Base-by-base conservation (phyloP, 1,140 invertebrate species). In the Eufriesea mexicana region DNA sequence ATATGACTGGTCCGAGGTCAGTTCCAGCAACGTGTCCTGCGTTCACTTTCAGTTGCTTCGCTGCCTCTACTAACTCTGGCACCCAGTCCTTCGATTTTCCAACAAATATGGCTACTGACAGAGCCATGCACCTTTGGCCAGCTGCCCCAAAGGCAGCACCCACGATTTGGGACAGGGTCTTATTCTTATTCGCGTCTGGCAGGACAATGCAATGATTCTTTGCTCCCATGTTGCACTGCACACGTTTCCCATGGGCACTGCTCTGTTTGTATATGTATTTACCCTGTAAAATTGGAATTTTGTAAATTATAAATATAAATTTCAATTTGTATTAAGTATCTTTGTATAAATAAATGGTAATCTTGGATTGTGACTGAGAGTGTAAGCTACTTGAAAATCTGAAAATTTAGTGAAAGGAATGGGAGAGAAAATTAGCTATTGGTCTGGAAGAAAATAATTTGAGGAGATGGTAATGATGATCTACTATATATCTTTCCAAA, bases 191-290 rank as follows among this genome's bases (percentile, higher is more conserved):
- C 20, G 99, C 99, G 95, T 99, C 99, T 25, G 98, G 97, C 95
- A 99, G 96, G 57, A 99, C 96, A 12, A 99, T 96, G 77, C 99
- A 99, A 93, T 99, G 99, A 94, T 99, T 99, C 94, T 99, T 99
- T 2, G 99, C 99, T 35, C 99, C 99, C 98, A 99, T 99, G 92
- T 99, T 99, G 68, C 98, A 98, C 94, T 99, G 99, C 0, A 99
- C 98, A 64, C 99, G 96, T 93, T 99, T 99, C 20, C 99, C 98
- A 94, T 94, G 86, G 25, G 92, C 93, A 78, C 97, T 97, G 68
- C 98, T 98, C 88, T 98, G 95, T 88, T 98, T 96, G 94, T 99
- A 99, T 90, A 99, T 99, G 91, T 99, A 98, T 94, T 98, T 97
- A 51, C 99, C 99, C 97, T 97, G 89, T 70, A 94, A 68, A 68